phyloP scores from a whole-genome alignment of 2,888 invertebrate species.

The Cerceris ruficornis region DNA sequence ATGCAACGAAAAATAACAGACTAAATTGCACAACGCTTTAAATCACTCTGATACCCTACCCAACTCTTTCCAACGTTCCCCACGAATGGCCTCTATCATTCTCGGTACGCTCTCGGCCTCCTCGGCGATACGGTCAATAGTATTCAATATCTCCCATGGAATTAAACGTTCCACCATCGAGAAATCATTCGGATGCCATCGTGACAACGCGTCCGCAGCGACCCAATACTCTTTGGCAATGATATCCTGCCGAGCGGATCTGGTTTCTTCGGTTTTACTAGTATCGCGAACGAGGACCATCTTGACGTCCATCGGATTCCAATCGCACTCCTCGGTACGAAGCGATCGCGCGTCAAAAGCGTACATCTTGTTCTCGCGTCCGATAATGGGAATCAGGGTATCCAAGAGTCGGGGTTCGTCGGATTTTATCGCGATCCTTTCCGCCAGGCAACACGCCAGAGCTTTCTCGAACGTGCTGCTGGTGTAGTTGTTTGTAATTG shows the following conservation, averaged over 20 bases:
- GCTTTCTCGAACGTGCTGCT: constrained; percentile 45
- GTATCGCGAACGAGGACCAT: constrained; percentile 23
- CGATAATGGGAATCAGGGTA: constrained; percentile 20
- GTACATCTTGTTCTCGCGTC: constrained; percentile 5
- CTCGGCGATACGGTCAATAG: neutral
- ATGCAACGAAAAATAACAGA: constrained; percentile 22
- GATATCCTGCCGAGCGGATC: neutral
- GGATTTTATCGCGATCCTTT: constrained; percentile 13
- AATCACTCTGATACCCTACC: constrained; percentile 33
- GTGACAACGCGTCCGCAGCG: constrained; percentile 8
- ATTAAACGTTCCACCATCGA: constrained; percentile 17
- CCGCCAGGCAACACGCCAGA: constrained; percentile 38
- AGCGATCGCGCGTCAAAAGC: constrained; percentile 17
- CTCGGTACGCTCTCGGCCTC: constrained; percentile 3
- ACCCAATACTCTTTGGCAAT: neutral
- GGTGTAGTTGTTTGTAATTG: constrained; percentile 25
- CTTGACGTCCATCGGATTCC: constrained; percentile 12
- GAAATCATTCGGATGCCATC: constrained; percentile 10
- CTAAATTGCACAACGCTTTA: constrained; percentile 4
- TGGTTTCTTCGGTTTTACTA: neutral
- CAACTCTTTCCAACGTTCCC: constrained; percentile 22
- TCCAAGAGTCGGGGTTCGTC: constrained; percentile 11
- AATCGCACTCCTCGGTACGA: neutral
- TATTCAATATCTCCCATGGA: constrained; percentile 7
- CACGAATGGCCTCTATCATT: constrained; percentile 18